Evolutionary conservation across 1,140 invertebrate species (phyloP), one percentile per base, ranked within the genome.

Genomic region (Aphaenogaster floridana): DNA sequence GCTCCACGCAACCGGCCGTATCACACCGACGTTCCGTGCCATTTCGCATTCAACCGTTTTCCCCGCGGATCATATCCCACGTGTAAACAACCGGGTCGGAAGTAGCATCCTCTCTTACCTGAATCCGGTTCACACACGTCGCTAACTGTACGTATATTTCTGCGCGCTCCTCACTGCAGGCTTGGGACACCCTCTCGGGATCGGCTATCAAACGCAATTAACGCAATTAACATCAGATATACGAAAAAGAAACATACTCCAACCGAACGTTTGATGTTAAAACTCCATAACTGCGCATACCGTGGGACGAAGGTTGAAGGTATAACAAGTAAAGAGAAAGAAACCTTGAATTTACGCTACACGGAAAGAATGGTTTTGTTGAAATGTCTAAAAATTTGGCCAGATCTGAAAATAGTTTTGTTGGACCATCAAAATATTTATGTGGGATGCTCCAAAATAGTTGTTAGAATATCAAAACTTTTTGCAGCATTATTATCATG

Each of bases 31-130:
- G 72, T 21, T 39, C 17, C 57, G 17, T 88, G 81, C 54, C 87
- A 80, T 86, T 86, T 87, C 74, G 66, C 66, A 74, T 89, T 87
- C 87, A 88, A 89, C 59, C 85, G 78, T 86, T 77, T 64, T 76
- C 85, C 88, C 86, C 64, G 76, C n/a, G 80, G 17, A 36, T 83
- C 42, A 48, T 2, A 28, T 84, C 80, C 34, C 54, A 34, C 8
- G 42, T n/a, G 69, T 76, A 7, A 17, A 28, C 34, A n/a, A 28
- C 17, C 42, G 17, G 17, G 52, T 83, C 48, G 68, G 34, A 74
- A 76, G 54, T 61, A 28, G 45, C 28, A 74, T 72, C 28, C 68
- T 74, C 52, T 39, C 48, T 72, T 59, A 59, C 80, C 57, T 50
- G 50, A 50, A n/a, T 3, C 11, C 13, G n/a, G 6, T 72, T 45